A percentile compares a stretch with the other conserved stretches of the same genome.
Evolutionary conservation across 1,140 invertebrate species (phyloP).

Genomic region (Watersipora subatra): DNA sequence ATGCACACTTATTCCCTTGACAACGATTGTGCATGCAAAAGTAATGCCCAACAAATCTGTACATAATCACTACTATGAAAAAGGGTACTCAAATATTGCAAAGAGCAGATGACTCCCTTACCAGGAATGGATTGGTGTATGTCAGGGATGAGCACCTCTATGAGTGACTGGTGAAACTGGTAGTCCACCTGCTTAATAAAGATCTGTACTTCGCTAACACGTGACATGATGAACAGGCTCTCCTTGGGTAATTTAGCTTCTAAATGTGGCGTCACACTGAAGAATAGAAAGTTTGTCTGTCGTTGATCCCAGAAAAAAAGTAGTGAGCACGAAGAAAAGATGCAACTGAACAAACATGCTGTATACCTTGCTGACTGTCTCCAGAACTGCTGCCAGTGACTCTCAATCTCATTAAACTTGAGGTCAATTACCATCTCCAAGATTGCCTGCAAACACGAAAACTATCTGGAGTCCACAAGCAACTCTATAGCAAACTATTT

Average conservation of each 20-base stretch:
- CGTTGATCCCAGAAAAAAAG: no score
- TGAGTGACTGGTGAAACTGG: conserved; percentile 86
- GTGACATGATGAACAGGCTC: not conserved
- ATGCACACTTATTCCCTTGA: no score
- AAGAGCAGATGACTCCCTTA: no score
- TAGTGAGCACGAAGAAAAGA: no score
- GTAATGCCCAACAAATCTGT: no score
- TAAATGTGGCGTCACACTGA: not conserved
- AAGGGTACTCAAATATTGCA: no score
- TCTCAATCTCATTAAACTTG: conserved; percentile 75
- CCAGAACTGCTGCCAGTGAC: conserved; percentile 84
- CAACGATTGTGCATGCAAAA: no score
- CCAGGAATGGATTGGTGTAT: conserved; percentile 84
- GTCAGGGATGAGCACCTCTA: conserved; percentile 89
- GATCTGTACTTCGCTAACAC: conserved; percentile 45
- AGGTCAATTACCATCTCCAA: conserved; percentile 82
- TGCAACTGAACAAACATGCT: no score
- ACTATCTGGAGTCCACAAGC: conserved; percentile 6
- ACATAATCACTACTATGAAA: no score
- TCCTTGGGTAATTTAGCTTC: not conserved
- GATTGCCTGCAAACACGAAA: conserved; percentile 50
- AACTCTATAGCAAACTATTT: no score
- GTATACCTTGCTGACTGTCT: conserved; percentile 41
- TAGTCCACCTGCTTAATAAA: conserved; percentile 71
- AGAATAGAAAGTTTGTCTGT: no score